Conservation (phyloP, 2,113 vertebrate species). For the Passer domesticus region DNA sequence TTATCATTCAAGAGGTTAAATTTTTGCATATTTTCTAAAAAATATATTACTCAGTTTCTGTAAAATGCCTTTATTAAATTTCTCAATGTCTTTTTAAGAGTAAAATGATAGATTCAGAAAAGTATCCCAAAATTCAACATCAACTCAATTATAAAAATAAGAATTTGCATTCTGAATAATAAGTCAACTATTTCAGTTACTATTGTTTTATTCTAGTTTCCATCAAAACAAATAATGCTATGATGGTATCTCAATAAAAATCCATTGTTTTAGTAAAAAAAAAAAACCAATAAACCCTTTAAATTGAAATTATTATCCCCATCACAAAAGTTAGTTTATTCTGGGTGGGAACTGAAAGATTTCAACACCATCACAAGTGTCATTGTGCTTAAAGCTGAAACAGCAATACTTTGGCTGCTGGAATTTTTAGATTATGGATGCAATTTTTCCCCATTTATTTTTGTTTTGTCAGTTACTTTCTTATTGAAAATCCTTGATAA, state of each 20-base stretch:
- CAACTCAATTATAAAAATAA: not conserved
- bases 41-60: not conserved
- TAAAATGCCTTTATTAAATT: not conserved
- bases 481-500: not conserved
- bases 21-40: not conserved
- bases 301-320: not conserved
- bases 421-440: not conserved
- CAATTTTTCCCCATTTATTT: not conserved
- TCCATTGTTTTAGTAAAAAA: not conserved
- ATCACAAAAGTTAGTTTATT: not conserved
- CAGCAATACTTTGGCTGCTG: not conserved
- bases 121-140: not conserved
- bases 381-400: not conserved
- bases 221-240: not conserved
- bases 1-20: not conserved
- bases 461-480: not conserved
- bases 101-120: not conserved
- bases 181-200: not conserved
- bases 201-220: not conserved
- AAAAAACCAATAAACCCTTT: not conserved
- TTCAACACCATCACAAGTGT: not conserved
- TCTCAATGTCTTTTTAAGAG: not conserved
- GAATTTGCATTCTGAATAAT: not conserved
- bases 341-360: not conserved
- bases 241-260: not conserved